A percentile compares a stretch with the other conserved stretches of the same genome.
phyloP scores from a whole-genome alignment of 2,888 invertebrate species.

The Ametastegia equiseti region DNA sequence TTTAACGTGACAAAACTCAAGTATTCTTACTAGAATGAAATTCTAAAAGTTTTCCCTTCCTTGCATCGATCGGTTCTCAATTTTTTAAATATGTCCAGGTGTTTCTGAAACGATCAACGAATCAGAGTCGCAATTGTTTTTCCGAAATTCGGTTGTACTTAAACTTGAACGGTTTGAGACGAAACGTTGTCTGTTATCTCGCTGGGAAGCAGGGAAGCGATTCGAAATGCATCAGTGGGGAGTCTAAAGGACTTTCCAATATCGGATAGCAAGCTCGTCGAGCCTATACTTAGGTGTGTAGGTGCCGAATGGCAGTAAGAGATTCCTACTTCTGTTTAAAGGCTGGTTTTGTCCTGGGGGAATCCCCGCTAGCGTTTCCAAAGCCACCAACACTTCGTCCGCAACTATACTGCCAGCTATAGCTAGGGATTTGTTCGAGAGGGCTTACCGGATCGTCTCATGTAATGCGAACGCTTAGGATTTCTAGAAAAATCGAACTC shows the following conservation, averaged over 20 bases:
- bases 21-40: too few species aligned
- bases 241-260: constrained; percentile 35
- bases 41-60: too few species aligned
- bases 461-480: constrained; percentile 21
- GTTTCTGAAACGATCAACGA: too few species aligned
- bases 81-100: too few species aligned
- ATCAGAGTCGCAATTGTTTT: constrained; percentile 16
- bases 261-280: constrained; percentile 21
- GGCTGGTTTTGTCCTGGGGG: constrained; percentile 20
- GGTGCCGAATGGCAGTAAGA: constrained; percentile 7
- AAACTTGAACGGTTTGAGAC: neutral
- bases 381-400: constrained; percentile 19
- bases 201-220: neutral
- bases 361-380: neutral
- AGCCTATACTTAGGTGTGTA: constrained; percentile 2
- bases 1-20: too few species aligned
- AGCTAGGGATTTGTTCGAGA: constrained; percentile 34
- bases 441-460: constrained; percentile 32
- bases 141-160: neutral
- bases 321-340: constrained; percentile 22
- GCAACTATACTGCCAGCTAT: neutral
- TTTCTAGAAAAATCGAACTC: constrained; percentile 21
- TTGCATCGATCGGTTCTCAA: too few species aligned
- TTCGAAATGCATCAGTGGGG: constrained; percentile 34
- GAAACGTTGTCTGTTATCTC: constrained; percentile 7